Evolutionary conservation across 2,888 invertebrate genomes (phyloP), one percentile per base, ranked within the genome.

Genomic region (Epirrhoe tristata): DNA sequence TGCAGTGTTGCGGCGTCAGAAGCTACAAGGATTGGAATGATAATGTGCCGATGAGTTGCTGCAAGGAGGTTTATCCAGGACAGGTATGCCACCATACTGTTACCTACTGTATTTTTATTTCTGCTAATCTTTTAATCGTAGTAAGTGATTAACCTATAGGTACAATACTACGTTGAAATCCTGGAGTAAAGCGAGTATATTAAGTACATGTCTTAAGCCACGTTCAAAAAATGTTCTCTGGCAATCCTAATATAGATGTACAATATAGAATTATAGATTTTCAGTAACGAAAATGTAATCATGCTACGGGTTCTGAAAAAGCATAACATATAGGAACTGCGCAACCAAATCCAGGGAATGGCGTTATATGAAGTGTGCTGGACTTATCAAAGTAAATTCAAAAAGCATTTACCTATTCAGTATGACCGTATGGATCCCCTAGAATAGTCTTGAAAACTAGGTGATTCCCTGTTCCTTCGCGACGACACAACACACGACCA

Each of bases 1-100:
- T 98, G 57, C 95, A 96, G 81, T 98, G 98, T 86, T 98, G 98
- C 81, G 98, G 98, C 12, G 96, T 97, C 16, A 94, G 94, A 65
- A 95, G 95, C 71, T 96, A 96, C 86, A 94, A 94, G 72, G 97
- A 97, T 84, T 98, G 98, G 97, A 91, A 94, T 74, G 95, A 94
- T 32, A 94, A 94, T 58, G 94, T 97, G 58, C 97, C 97, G 0
- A 94, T 95, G 74, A 97, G 97, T 58, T 97, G 97, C 83, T 97
- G 97, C 80, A 95, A 94, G 77, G 95, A 96, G 79, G 92, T 94
- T 77, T 93, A 90, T 74, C 91, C 93, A 8, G 95, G 95, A 68
- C 91, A 94, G 91, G 95, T 94, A 46, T 71, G 63, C 54, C 8
- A 36, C 1, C 36, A 10, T 12, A 43, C 12, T 43, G n/a, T n/a